phyloP scores from a whole-genome alignment of 2,113 vertebrate species.

The Pavo muticus region DNA sequence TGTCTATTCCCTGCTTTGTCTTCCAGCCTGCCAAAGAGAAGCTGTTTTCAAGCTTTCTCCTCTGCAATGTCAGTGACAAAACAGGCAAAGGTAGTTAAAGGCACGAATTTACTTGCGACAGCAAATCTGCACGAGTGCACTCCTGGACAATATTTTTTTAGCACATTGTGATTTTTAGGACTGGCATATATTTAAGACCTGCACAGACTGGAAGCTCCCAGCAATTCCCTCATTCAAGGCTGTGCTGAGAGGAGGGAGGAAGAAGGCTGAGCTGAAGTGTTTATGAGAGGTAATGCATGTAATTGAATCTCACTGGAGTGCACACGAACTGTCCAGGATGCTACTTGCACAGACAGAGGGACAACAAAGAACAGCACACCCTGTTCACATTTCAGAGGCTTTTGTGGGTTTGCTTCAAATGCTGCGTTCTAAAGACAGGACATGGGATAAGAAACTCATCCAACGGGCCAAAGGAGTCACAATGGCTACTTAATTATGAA shows the following conservation, averaged over 20 bases:
- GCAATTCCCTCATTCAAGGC: neutral
- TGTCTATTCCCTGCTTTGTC: neutral
- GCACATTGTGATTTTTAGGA: neutral
- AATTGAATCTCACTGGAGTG: neutral
- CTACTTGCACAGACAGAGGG: neutral
- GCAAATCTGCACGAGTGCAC: neutral
- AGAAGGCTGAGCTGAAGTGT: neutral
- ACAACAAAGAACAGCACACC: neutral
- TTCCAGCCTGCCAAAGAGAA: neutral
- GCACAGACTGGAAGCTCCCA: neutral
- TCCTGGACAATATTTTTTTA: neutral
- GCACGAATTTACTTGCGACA: neutral
- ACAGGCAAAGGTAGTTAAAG: neutral
- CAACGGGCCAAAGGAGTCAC: slow-evolving; percentile 61
- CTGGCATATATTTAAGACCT: neutral
- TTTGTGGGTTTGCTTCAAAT: slow-evolving; percentile 28
- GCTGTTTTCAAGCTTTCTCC: neutral
- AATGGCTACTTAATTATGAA: slow-evolving; percentile 75
- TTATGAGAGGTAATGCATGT: neutral
- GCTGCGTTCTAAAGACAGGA: slow-evolving; percentile 45
- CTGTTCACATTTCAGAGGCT: neutral
- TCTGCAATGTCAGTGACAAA: neutral
- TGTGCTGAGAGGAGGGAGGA: neutral
- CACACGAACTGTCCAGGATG: neutral
- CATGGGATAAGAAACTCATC: slow-evolving; percentile 12